Conservation (phyloP, 2,797 vertebrate species). For the Chaunax sp. region DNA sequence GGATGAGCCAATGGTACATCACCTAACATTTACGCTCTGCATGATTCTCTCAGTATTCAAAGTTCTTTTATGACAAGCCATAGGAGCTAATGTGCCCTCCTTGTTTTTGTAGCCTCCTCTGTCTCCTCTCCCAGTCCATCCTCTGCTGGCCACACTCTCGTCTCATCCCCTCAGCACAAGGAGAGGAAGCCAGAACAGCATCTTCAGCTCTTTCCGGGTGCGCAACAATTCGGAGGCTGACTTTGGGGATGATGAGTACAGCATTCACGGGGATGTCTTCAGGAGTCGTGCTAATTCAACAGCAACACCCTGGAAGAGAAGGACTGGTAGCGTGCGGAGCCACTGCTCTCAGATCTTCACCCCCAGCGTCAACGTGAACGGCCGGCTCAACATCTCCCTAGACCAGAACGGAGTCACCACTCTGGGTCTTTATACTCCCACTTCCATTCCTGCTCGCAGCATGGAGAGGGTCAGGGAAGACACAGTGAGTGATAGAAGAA, state of each 20-base stretch:
- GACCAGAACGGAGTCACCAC: slow-evolving; percentile 93
- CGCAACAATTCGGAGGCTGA: slow-evolving; percentile 82
- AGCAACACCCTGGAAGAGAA: slow-evolving; percentile 88
- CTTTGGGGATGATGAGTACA: slow-evolving; percentile 91
- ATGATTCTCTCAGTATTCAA: neutral
- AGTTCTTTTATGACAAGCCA: neutral
- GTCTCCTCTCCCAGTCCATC: slow-evolving; percentile 79
- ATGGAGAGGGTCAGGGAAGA: slow-evolving; percentile 86
- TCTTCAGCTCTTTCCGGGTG: slow-evolving; percentile 80
- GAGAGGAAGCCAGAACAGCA: slow-evolving; percentile 83
- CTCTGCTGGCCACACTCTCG: slow-evolving; percentile 83
- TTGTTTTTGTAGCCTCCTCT: slow-evolving; percentile 67
- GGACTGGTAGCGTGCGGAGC: slow-evolving; percentile 87
- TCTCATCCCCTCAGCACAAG: slow-evolving; percentile 85
- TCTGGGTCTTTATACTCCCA: slow-evolving; percentile 73
- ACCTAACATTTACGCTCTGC: neutral
- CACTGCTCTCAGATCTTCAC: slow-evolving; percentile 85
- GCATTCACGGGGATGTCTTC: slow-evolving; percentile 86
- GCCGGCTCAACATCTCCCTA: slow-evolving; percentile 89
- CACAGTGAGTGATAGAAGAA: slow-evolving; percentile 60
- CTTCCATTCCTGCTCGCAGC: slow-evolving; percentile 83
- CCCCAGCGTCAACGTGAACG: slow-evolving; percentile 81
- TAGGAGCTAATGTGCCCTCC: slow-evolving; percentile 18
- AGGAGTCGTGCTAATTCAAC: slow-evolving; percentile 88
- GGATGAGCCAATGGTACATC: slow-evolving; percentile 77